These are phyloP conservation scores for Montipora foliosa DNA, from an alignment of 64 coral and sea anemone genomes.

Conservation along the genomic window DNA sequence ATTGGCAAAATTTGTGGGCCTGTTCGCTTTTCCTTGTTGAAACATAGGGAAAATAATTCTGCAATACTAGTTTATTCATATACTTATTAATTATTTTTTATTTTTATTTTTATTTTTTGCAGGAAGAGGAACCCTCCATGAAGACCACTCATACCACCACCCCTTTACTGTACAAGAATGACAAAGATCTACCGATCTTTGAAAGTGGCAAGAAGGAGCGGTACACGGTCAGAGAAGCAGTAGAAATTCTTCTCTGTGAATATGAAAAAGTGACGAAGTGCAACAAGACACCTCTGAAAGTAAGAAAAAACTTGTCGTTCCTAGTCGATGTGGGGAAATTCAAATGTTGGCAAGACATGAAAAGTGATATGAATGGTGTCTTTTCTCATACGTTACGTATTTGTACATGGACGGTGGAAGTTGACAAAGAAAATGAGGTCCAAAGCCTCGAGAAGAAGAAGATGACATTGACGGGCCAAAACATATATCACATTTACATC, in stretches of 20 bases:
- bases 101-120: not conserved
- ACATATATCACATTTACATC: constrained; percentile 7
- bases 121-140: not conserved
- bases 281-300: constrained; percentile 16
- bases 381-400: not conserved
- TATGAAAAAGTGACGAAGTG: constrained; percentile 1
- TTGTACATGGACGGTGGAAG: constrained; percentile 14
- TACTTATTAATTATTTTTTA: constrained; percentile 8
- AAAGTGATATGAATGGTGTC: constrained; percentile 33
- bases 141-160: not conserved
- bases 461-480: not conserved
- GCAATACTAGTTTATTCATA: not conserved
- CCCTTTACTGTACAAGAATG: not conserved
- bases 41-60: not conserved
- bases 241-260: not conserved
- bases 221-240: constrained; percentile 37
- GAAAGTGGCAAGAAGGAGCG: constrained; percentile 5
- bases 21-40: not conserved
- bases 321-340: constrained; percentile 13
- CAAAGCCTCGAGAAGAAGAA: constrained; percentile 28
- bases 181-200: constrained; percentile 35
- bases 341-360: constrained; percentile 47
- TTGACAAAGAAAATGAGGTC: constrained; percentile 8
- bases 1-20: not conserved
- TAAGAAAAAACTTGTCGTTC: constrained; percentile 36